Evolutionary conservation across 2,113 vertebrate species (phyloP).

Genomic region (Neoarius graeffei): DNA sequence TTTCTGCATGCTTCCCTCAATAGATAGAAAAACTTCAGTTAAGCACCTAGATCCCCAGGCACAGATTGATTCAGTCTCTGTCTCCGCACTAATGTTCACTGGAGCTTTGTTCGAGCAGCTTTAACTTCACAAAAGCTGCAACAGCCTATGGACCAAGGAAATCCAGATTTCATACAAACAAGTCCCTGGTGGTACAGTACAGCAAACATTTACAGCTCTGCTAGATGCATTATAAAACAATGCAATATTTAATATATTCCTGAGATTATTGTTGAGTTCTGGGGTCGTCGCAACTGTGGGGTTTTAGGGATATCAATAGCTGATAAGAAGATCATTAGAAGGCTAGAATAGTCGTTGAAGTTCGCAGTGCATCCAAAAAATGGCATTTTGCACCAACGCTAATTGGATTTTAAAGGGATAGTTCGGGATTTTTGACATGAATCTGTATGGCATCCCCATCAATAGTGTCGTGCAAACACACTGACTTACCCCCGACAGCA

Average conservation of each 20-base stretch:
- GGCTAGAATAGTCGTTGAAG: neutral
- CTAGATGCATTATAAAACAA: neutral
- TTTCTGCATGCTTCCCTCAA: neutral
- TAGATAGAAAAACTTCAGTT: slow-evolving; percentile 4
- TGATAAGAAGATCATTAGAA: slow-evolving; percentile 23
- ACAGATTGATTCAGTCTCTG: slow-evolving; percentile 24
- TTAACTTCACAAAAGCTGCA: slow-evolving; percentile 11
- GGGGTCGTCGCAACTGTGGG: neutral
- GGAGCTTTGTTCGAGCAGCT: slow-evolving; percentile 51
- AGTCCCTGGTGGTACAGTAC: slow-evolving; percentile 8
- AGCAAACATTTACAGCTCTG: neutral
- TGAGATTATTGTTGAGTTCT: neutral
- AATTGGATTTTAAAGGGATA: slow-evolving; percentile 38
- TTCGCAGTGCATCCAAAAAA: neutral
- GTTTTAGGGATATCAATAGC: neutral
- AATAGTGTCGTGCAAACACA: too few relatives aligned
- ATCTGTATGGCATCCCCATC: too few relatives aligned
- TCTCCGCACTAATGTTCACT: slow-evolving; percentile 39
- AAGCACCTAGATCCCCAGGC: slow-evolving; percentile 9
- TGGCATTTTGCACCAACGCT: too few relatives aligned
- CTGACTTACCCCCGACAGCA: too few relatives aligned
- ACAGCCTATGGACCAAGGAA: slow-evolving; percentile 23
- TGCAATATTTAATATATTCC: neutral
- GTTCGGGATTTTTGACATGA: too few relatives aligned
- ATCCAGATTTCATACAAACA: slow-evolving; percentile 29